Evolutionary conservation across 1,140 invertebrate species (phyloP), one percentile per base, ranked within the genome.

Genomic region (Nasonia giraulti): DNA sequence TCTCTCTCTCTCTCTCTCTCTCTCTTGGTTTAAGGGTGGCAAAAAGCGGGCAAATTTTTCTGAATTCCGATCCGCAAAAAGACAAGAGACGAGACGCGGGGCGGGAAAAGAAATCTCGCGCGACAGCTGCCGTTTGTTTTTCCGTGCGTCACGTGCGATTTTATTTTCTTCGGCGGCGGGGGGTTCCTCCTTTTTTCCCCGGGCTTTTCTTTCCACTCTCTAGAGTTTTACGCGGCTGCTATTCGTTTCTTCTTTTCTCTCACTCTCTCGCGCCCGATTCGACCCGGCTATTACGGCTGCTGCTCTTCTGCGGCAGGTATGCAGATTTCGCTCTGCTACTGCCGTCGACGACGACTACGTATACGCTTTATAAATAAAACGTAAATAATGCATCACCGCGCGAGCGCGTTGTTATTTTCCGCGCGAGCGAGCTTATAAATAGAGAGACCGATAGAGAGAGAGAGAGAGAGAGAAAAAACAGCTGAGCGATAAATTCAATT

Each of bases 361-460:
- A 47, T 50, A 62, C 55, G 20, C 11, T 71, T 71, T 71, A 71
- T 71, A 71, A 71, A 71, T 71, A 71, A 71, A 31, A 71, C 31
- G 68, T 27, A 71, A 71, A 71, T 71, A 71, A 71, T 62, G 55
- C 55, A 62, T 62, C 55, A 20, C 55, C 55, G 55, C 55, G 55
- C 55, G 55, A n/a, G 55, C 55, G 55, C 55, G 55, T 62, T 62
- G 55, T 62, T 62, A 62, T 62, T 62, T 62, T 62, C 20, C 55
- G 55, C 55, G 55, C 55, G 55, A 62, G 55, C 55, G 20, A 17
- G 55, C 55, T 62, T 62, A 62, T 62, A 62, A 62, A 62, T 62
- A 62, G 50, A 55, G 33, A 6, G 33, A 37, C 33, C 33, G 33
- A 37, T 37, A 37, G 33, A 37, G 5, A 62, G 5, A 62, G 5